Base-by-base conservation (phyloP, 2,113 vertebrate genomes). In the Gorilla gorilla region DNA sequence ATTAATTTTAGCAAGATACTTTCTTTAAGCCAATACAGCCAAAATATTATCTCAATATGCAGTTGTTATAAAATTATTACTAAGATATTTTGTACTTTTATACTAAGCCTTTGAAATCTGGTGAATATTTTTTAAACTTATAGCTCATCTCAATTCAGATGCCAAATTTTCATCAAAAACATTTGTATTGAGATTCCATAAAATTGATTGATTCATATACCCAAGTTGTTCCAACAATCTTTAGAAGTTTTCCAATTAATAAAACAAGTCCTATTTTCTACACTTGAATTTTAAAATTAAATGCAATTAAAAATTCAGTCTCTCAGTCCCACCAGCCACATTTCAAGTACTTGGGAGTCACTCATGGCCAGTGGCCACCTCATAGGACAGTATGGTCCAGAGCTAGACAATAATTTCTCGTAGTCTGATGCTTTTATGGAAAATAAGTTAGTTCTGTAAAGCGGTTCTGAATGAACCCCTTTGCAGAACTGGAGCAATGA, bases 271-370 rank as follows among this genome's bases (percentile, higher is more conserved):
- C 40, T 4, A 78, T 40, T 78, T 89, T 96, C 82, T 93, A 59
- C 76, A 55, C 20, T 81, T 76, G 92, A 95, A 89, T 82, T 94
- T 86, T 27, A 78, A 82, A 89, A 90, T 92, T 38, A 93, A 90
- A 50, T 79, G 25, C 4, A 88, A 73, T 87, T 79, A 48, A 83
- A 90, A 93, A 48, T 20, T n/a, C 27, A n/a, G 5, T 68, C 70
- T 27, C 17, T 72, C 22, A 40, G 23, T 73, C 70, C 38, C 45
- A n/a, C 61, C 50, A 38, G 57, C 10, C 82, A 45, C 12, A 55
- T 90, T 52, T 81, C n/a, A 11, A 55, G 55, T 27, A 66, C 64
- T 70, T 20, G 84, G 0, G 17, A 57, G 14, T 55, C 76, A 76
- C 45, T 16, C 6, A 0, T 45, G 30, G 3, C 38, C 38, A 43